Conservation (phyloP, 2,888 invertebrate genomes). For the Margaritifera margaritifera region DNA sequence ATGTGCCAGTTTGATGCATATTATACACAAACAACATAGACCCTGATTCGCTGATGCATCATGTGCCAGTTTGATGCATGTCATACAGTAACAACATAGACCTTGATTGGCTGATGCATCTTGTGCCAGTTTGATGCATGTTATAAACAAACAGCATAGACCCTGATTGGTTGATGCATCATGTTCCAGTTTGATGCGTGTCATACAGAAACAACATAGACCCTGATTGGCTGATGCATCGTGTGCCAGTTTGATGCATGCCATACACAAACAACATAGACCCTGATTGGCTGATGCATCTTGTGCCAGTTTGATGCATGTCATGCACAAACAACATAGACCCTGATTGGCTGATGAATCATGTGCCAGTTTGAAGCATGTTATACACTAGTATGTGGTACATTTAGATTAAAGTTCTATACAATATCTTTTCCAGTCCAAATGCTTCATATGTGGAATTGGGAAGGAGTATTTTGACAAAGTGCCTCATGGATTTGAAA, state of each 20-base stretch:
- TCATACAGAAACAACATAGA: background rate
- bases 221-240: too few relatives aligned
- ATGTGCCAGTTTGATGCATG: too few relatives aligned
- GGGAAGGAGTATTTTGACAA: constrained; percentile 99
- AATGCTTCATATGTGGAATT: constrained; percentile 99
- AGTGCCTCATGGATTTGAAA: constrained; percentile 99
- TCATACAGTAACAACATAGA: too few relatives aligned
- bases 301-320: background rate
- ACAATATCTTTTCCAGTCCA: constrained; percentile 78
- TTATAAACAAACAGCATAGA: background rate
- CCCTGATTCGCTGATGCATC: too few relatives aligned
- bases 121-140: too few relatives aligned
- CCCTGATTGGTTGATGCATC: background rate
- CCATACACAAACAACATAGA: background rate
- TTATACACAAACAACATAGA: too few relatives aligned
- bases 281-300: background rate
- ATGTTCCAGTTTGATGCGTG: background rate
- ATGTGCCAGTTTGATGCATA: too few relatives aligned
- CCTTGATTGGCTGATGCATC: too few relatives aligned
- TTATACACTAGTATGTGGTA: background rate
- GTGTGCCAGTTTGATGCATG: too few relatives aligned
- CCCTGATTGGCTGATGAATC: background rate
- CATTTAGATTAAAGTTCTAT: background rate
- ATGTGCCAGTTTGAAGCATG: background rate
- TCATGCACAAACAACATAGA: background rate